Base-by-base conservation (phyloP, 2,888 invertebrate species). In the Caenorhabditis sp. region DNA sequence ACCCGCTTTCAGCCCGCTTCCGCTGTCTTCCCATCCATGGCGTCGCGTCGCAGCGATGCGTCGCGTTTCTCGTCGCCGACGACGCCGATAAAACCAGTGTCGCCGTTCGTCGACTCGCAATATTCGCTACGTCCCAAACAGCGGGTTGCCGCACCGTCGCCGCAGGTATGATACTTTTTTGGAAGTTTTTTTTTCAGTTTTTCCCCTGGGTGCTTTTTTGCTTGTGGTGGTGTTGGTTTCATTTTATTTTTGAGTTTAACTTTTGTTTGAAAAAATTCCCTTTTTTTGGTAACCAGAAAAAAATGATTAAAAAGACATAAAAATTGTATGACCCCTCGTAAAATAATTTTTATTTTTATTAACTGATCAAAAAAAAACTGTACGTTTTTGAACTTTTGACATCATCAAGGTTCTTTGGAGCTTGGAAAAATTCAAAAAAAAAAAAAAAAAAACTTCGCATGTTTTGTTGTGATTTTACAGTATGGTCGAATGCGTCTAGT, bases 41-140 rank as follows among this genome's bases (percentile, higher is more conserved):
- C 71, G 1, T 55, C 76, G 6, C 50, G 76, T 31, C 19, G 71
- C 43, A 67, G 68, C 31, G 76, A 72, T 8, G 62, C 67, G 12
- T 61, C 77, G 14, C 62, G 77, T 8, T 82, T 78, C 62, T 75
- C 82, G 12, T 83, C 83, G 0, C 83, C 85, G 5, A 86, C 86
- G 0, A 86, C 86, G 26, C 86, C 86, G 12, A 83, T 86, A 43
- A 86, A 80, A 27, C 78, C 72, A 50, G 69, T 73, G 72, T 67
- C 69, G 5, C 69, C 72, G 14, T 43, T n/a, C 23, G 21, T 23
- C 8, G n/a, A 53, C 8, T n/a, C n/a, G n/a, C n/a, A n/a, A n/a
- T 14, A 17, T 19, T 51, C 61, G 2, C 17, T 36, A 51, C n/a
- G n/a, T 31, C 19, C 23, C 10, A 43, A 49, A 37, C 27, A 59